Evolutionary conservation across 2,113 vertebrate genomes (phyloP), one percentile per base, ranked within the genome.

Genomic region (Grallaria varia): DNA sequence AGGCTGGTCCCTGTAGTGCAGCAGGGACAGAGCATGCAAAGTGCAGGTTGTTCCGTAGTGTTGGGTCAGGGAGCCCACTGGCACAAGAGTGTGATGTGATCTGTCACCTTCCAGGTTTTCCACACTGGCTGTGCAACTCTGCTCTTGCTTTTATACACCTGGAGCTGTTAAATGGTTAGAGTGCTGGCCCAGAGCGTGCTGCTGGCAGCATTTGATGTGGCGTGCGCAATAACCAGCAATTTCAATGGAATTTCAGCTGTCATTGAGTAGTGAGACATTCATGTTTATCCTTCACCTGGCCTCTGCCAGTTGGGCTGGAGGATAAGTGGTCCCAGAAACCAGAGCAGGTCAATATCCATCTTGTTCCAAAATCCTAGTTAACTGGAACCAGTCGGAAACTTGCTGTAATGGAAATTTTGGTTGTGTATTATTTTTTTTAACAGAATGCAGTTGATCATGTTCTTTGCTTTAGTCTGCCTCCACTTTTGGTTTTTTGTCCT

Each of bases 281-380:
- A 2, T 90, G 76, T 93, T 94, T 94, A 86, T 94, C 90, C 76
- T 81, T 94, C 73, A 96, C 93, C 92, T 96, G 95, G 88, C 75
- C 64, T 94, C 56, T 95, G 86, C 92, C 88, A 86, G 62, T 68
- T 92, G 71, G 69, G 66, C 77, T 64, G 81, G 84, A 96, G 76
- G 79, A 92, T 95, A 91, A 96, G 87, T 94, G 84, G 86, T 83
- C 93, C 84, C 90, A 97, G 96, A 97, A 96, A 84, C 63, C 40
- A 71, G 84, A 86, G 67, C 64, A 84, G 86, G 89, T 93, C 92
- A 86, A 76, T 84, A 60, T 56, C 10, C 0, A 0, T 68, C 80
- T 63, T 40, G 31, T 94, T 96, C 76, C 90, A 94, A 90, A 93
- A 91, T 89, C 49, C 35, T 84, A 27, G 89, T 84, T 96, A 97